Percentiles rank a stretch among this genome's conserved stretches.
Conservation (phyloP, 2,113 vertebrate species). For the Antechinus flavipes region DNA sequence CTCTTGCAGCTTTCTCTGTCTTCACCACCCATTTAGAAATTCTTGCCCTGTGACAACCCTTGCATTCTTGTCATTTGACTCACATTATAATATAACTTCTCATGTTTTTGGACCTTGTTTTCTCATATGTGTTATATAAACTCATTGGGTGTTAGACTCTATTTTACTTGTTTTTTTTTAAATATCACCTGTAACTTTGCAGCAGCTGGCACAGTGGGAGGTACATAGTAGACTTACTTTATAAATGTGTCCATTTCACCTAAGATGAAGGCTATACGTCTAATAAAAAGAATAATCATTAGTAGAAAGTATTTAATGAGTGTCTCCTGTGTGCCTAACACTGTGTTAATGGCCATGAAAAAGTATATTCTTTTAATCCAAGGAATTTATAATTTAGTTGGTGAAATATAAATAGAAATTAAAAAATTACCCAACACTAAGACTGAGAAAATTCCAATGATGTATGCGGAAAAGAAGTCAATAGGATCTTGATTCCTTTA, state of each 20-base stretch:
- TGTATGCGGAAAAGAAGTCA: neutral
- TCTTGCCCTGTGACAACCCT: neutral
- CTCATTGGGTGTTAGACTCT: neutral
- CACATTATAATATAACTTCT: neutral
- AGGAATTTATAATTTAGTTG: slow-evolving; percentile 9
- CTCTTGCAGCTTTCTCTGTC: neutral
- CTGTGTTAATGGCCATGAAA: neutral
- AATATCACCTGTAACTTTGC: neutral
- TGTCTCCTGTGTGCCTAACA: neutral
- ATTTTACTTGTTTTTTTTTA: neutral
- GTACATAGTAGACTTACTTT: neutral
- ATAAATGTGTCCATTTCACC: neutral
- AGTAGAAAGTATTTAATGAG: slow-evolving; percentile 19
- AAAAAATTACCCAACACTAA: neutral
- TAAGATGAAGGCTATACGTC: neutral
- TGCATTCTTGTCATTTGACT: neutral
- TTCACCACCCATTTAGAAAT: slow-evolving; percentile 12
- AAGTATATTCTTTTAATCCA: neutral
- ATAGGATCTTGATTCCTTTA: neutral
- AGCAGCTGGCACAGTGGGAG: neutral
- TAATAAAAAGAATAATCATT: neutral
- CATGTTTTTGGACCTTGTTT: neutral
- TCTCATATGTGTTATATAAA: slow-evolving; percentile 17
- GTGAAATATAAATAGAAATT: slow-evolving; percentile 9
- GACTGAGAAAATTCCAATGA: neutral